Evolutionary conservation across 2,797 vertebrate genomes (phyloP).

Genomic region (Furcifer pardalis): DNA sequence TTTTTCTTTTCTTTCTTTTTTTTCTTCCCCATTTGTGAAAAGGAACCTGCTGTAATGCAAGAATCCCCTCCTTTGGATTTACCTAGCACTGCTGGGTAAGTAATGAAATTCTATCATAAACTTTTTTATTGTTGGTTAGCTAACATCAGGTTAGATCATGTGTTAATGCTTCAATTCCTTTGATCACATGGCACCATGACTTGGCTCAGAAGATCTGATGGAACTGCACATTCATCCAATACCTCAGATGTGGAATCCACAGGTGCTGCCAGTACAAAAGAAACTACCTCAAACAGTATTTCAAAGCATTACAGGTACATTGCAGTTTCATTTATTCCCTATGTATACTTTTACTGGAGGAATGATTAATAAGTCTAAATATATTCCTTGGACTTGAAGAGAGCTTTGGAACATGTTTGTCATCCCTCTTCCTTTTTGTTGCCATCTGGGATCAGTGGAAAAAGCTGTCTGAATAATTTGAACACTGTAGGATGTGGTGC

Average conservation of each 20-base stretch:
- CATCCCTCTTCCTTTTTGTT: background rate
- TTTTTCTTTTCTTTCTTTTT: background rate
- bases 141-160: constrained; percentile 29
- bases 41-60: constrained; percentile 78
- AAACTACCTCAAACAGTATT: constrained; percentile 99
- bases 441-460: background rate
- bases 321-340: constrained; percentile 8
- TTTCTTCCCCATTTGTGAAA: constrained; percentile 67
- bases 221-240: constrained; percentile 86
- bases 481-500: no score
- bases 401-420: background rate
- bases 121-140: constrained; percentile 2
- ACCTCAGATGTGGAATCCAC: constrained; percentile 94
- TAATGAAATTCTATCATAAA: constrained; percentile 45
- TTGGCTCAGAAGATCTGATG: constrained; percentile 82
- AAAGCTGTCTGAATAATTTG: background rate
- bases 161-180: constrained; percentile 46
- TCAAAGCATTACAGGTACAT: constrained; percentile 91
- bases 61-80: constrained; percentile 85
- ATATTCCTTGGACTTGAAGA: background rate
- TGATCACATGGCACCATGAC: constrained; percentile 60
- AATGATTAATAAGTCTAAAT: background rate
- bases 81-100: constrained; percentile 87
- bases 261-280: constrained; percentile 91
- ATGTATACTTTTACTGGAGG: constrained; percentile 78